Base-by-base conservation (phyloP, 2,113 vertebrate species). In the Balaenoptera acutorostrata region DNA sequence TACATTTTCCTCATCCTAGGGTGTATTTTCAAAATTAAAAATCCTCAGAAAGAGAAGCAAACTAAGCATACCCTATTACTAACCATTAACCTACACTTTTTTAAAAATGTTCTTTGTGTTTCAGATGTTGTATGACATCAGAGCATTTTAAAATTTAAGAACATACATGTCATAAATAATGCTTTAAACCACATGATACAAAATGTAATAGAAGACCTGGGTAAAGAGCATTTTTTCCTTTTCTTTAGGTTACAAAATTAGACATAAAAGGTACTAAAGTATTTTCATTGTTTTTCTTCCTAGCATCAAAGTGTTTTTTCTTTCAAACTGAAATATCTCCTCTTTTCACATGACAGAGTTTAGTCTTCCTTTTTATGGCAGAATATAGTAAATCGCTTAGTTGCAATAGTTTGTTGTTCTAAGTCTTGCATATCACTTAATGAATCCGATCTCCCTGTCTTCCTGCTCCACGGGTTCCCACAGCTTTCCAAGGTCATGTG, bases 31-130 rank as follows among this genome's bases (percentile, higher is more conserved):
- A 64, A 55, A 91, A 57, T 59, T 46, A 46, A 80, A 92, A 80
- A 95, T 87, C 11, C n/a, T 75, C 81, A 44, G 9, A 77, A 89
- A 95, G 46, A 86, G 36, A 82, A 96, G 12, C 59, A 90, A 90
- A 86, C 36, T 12, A 55, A 69, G 27, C 29, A 33, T 55, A 75
- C 12, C n/a, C 8, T 46, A 87, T 33, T 68, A 74, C 39, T 92
- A 95, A 41, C 46, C 21, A 36, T 78, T 85, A 85, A 59, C 29
- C 14, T 68, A 82, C 82, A 64, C 61, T 20, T n/a, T 84, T 36
- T 41, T 29, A 29, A 74, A 74, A 29, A 9, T 68, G 0, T 9
- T 20, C 3, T 63, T 9, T 89, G 21, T 83, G 44, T 64, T 84
- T 96, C 57, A 36, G 52, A 59, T 49, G 52, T 84, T 61, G 31